phyloP scores from a whole-genome alignment of 2,888 invertebrate species.

The Drosophila siamana region DNA sequence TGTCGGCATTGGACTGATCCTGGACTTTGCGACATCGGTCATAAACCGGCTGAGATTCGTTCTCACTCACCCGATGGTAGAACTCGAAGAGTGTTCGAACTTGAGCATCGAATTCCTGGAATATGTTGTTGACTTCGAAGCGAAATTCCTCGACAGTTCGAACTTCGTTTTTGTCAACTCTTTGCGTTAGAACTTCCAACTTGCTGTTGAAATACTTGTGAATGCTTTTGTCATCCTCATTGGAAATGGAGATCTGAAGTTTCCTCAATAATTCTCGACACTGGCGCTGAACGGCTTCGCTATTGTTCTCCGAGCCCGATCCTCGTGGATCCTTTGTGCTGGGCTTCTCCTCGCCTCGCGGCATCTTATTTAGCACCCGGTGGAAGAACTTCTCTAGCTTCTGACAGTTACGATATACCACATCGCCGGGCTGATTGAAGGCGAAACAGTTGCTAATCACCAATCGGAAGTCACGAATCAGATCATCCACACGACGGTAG shows the following conservation, averaged over 20 bases:
- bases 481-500: slow-evolving; percentile 25
- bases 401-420: slow-evolving; percentile 33
- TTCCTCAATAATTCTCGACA: slow-evolving; percentile 27
- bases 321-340: slow-evolving; percentile 42
- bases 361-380: slow-evolving; percentile 41
- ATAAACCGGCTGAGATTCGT: not conserved
- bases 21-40: not conserved
- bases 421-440: slow-evolving; percentile 23
- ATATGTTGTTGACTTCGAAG: slow-evolving; percentile 32
- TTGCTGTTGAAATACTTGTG: slow-evolving; percentile 34
- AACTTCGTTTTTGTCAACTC: slow-evolving; percentile 20
- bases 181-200: slow-evolving; percentile 17
- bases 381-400: slow-evolving; percentile 46
- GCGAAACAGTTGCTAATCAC: slow-evolving; percentile 39
- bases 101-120: slow-evolving; percentile 29
- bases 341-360: slow-evolving; percentile 38
- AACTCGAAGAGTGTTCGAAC: slow-evolving; percentile 8
- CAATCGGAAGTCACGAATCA: slow-evolving; percentile 35
- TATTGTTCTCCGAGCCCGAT: slow-evolving; percentile 13
- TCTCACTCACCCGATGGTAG: slow-evolving; percentile 16
- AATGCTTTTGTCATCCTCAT: slow-evolving; percentile 14
- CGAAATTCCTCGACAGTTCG: slow-evolving; percentile 42
- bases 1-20: not conserved
- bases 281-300: slow-evolving; percentile 22
- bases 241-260: slow-evolving; percentile 12